Percentiles rank a stretch among this genome's conserved stretches.
phyloP scores from a whole-genome alignment of 2,113 vertebrate species.

The Ahaetulla prasina region DNA sequence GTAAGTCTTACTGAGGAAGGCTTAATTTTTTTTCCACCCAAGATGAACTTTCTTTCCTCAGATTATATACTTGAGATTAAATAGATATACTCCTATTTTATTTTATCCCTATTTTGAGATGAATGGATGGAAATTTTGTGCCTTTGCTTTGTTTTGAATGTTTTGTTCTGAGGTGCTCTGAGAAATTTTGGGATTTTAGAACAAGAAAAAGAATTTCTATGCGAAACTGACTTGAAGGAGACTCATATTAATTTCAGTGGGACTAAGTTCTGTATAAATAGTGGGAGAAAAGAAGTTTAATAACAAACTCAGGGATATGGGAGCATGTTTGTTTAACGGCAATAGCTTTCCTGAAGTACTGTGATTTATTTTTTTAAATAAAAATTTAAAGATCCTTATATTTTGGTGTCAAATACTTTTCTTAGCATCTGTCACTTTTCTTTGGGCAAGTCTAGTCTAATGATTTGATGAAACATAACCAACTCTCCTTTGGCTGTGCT shows the following conservation, averaged over 20 bases:
- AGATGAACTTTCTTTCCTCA: background rate
- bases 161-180: background rate
- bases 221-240: background rate
- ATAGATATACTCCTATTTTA: background rate
- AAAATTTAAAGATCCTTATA: background rate
- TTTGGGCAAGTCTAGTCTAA: background rate
- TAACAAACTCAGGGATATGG: slow-evolving; percentile 7
- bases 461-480: background rate
- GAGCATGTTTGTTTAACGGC: background rate
- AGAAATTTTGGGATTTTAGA: background rate
- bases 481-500: background rate
- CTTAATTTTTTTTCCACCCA: background rate
- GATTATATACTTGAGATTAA: background rate
- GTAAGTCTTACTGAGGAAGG: background rate
- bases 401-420: background rate
- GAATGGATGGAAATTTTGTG: background rate
- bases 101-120: background rate
- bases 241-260: background rate
- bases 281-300: background rate
- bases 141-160: background rate
- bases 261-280: background rate
- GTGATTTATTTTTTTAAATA: background rate
- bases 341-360: background rate
- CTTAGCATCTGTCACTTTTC: background rate
- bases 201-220: background rate